Evolutionary conservation across 2,113 vertebrate genomes (phyloP).

Genomic region (Procavia capensis): DNA sequence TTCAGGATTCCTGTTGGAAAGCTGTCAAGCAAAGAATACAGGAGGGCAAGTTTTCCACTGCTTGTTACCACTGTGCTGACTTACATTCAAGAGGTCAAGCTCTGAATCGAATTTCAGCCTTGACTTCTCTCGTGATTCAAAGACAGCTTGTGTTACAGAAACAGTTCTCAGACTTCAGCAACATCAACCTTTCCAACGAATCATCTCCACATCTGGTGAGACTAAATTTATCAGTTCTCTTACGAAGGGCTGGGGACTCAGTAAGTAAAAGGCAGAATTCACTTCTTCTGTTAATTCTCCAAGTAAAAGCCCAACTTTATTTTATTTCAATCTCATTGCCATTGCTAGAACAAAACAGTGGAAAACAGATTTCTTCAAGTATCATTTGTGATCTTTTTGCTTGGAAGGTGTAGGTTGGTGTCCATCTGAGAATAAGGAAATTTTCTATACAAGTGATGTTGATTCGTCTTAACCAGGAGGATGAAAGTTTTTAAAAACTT

Average conservation of each 20-base stretch:
- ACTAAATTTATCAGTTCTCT: not conserved
- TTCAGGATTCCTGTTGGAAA: not conserved
- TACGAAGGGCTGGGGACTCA: not conserved
- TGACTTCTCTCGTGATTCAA: not conserved
- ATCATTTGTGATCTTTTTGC: conserved; percentile 5
- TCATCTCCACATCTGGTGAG: not conserved
- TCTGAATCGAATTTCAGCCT: conserved; percentile 44
- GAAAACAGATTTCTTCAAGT: not conserved
- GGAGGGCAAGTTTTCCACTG: not conserved
- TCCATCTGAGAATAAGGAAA: not conserved
- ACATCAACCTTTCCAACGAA: not conserved
- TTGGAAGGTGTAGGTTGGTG: not conserved
- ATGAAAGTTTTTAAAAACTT: not conserved
- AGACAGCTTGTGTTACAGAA: conserved; percentile 3
- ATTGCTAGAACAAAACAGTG: not conserved
- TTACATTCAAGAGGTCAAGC: not conserved
- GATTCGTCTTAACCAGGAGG: not conserved
- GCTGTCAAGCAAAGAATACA: not conserved
- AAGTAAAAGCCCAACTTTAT: not conserved
- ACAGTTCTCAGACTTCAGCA: not conserved
- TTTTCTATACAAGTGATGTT: not conserved
- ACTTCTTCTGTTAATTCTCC: not conserved
- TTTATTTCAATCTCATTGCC: not conserved
- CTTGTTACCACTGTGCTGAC: not conserved
- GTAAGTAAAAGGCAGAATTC: not conserved